Conservation (phyloP, 2,888 invertebrate genomes). For the Xestia xanthographa region DNA sequence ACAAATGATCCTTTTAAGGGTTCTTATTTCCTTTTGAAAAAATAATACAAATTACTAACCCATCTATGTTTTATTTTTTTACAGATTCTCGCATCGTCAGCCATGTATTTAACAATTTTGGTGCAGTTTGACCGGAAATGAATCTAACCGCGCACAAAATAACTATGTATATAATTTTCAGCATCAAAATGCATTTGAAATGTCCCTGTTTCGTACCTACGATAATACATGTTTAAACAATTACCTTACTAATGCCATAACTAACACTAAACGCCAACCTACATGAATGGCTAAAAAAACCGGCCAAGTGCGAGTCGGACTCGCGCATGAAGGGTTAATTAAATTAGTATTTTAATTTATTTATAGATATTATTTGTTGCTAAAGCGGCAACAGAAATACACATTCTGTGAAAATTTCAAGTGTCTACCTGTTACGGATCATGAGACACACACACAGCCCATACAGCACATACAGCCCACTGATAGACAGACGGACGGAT, state of each 20-base stretch:
- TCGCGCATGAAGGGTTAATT: too few relatives aligned
- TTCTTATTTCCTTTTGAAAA: not conserved
- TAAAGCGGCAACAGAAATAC: too few relatives aligned
- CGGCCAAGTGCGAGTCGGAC: too few relatives aligned
- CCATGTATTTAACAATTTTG: constrained; percentile 84
- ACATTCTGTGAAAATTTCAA: too few relatives aligned
- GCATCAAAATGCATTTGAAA: not conserved
- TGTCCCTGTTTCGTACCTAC: not conserved
- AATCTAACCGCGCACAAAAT: constrained; percentile 1
- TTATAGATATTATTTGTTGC: too few relatives aligned
- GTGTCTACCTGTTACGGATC: too few relatives aligned
- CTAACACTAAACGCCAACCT: not conserved
- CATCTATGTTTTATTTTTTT: constrained; percentile 62
- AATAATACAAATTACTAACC: not conserved
- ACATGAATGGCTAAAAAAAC: not conserved
- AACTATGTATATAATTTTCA: not conserved
- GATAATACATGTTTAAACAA: not conserved
- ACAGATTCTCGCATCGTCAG: constrained; percentile 82
- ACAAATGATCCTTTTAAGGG: too few relatives aligned
- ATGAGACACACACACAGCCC: too few relatives aligned
- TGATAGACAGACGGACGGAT: too few relatives aligned
- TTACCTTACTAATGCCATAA: not conserved
- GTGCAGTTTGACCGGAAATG: constrained; percentile 81
- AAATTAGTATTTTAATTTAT: too few relatives aligned
- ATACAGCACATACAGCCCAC: too few relatives aligned